A percentile compares a stretch with the other conserved stretches of the same genome.
Evolutionary conservation across 2,888 invertebrate species (phyloP).

Genomic region (Cabera pusaria): DNA sequence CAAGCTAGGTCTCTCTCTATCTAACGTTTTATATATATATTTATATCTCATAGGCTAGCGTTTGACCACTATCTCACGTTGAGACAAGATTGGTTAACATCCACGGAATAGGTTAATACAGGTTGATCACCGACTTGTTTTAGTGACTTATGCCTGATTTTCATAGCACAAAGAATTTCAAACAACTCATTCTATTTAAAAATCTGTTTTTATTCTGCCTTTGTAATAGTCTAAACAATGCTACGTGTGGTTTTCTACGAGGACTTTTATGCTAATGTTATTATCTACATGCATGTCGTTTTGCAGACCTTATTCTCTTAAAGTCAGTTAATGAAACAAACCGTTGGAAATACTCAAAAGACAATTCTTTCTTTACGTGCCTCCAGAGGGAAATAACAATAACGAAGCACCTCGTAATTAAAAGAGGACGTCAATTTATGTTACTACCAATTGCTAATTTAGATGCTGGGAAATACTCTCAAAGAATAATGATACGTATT

Average conservation of each 20-base stretch:
- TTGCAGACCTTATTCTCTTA: conserved; percentile 18
- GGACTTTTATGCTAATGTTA: conserved; percentile 24
- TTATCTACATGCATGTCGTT: conserved; percentile 20
- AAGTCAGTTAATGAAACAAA: conserved; percentile 21
- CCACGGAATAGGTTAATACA: too few species aligned
- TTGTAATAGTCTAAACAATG: conserved; percentile 19
- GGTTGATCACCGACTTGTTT: too few species aligned
- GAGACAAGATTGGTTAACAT: too few species aligned
- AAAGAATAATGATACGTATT: conserved; percentile 10
- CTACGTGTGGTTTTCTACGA: conserved; percentile 20
- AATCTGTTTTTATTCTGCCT: conserved; percentile 4
- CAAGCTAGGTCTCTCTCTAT: too few species aligned
- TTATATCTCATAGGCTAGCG: too few species aligned
- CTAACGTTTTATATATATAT: too few species aligned
- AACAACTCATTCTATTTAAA: too few species aligned
- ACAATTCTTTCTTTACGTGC: conserved; percentile 25
- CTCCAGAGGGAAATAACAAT: conserved; percentile 28
- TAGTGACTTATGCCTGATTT: too few species aligned
- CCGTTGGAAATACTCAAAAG: conserved; percentile 13
- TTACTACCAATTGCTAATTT: conserved; percentile 22
- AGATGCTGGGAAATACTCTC: conserved; percentile 11
- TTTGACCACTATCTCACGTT: too few species aligned
- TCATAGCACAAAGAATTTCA: too few species aligned
- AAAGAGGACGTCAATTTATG: conserved; percentile 25
- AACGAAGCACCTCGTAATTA: conserved; percentile 31